phyloP scores from a whole-genome alignment of 2,113 vertebrate species.

The Bagarius yarrelli region DNA sequence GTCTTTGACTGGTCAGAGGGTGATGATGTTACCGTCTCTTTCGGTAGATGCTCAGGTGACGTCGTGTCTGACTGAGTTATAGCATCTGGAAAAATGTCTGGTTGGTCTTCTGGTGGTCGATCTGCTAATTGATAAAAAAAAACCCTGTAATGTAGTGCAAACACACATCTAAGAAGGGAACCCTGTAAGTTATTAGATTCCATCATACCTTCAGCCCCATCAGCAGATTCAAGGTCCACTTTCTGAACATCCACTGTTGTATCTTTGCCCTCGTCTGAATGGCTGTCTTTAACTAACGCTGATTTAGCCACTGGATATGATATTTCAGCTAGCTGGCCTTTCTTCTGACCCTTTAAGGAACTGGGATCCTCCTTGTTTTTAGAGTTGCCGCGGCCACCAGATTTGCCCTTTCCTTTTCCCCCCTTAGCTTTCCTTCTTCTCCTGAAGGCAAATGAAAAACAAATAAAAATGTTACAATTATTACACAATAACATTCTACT shows the following conservation, averaged over 20 bases:
- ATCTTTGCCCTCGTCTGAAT: slow-evolving; percentile 35
- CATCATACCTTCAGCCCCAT: slow-evolving; percentile 58
- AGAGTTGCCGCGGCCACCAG: slow-evolving; percentile 61
- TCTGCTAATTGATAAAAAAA: neutral
- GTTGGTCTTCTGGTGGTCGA: slow-evolving; percentile 51
- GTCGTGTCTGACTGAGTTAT: slow-evolving; percentile 55
- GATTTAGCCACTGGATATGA: slow-evolving; percentile 24
- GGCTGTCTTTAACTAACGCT: slow-evolving; percentile 41
- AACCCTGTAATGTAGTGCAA: neutral
- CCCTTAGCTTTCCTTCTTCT: slow-evolving; percentile 74
- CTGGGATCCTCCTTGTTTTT: slow-evolving; percentile 47
- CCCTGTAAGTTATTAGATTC: neutral
- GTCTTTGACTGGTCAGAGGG: slow-evolving; percentile 52
- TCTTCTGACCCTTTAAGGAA: slow-evolving; percentile 57
- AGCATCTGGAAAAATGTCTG: slow-evolving; percentile 45
- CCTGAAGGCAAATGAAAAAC: slow-evolving; percentile 55
- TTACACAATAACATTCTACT: neutral
- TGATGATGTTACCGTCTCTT: slow-evolving; percentile 39
- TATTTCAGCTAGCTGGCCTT: slow-evolving; percentile 48
- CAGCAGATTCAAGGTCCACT: slow-evolving; percentile 23
- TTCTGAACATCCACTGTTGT: slow-evolving; percentile 14
- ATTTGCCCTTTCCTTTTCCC: slow-evolving; percentile 66
- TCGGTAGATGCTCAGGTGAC: slow-evolving; percentile 53
- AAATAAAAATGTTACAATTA: neutral
- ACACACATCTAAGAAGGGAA: neutral